Percentiles rank a stretch among this genome's conserved stretches.
Conservation (phyloP, 2,888 invertebrate genomes). For the Choristoneura rosaceana region DNA sequence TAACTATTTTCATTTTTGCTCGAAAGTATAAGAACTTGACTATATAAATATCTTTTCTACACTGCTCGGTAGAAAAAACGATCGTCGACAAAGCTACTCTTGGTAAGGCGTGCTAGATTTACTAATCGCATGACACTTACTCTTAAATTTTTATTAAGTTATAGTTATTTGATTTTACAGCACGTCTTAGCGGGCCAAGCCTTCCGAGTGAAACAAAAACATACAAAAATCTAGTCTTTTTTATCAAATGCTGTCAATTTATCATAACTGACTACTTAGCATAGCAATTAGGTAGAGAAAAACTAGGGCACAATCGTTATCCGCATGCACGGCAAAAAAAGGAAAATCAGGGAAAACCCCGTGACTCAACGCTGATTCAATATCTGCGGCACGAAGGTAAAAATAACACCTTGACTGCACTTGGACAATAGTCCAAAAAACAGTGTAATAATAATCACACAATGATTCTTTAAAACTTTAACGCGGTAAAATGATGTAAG, state of each 20-base stretch:
- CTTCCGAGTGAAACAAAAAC: too few relatives aligned
- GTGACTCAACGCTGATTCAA: slow-evolving; percentile 3
- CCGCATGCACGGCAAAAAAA: slow-evolving; percentile 11
- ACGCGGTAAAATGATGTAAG: too few relatives aligned
- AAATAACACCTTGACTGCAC: neutral
- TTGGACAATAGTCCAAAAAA: neutral
- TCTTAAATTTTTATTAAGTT: neutral
- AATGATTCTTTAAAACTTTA: too few relatives aligned
- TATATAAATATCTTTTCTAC: neutral
- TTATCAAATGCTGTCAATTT: neutral
- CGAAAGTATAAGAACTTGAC: too few relatives aligned
- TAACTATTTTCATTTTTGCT: too few relatives aligned
- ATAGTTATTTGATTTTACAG: too few relatives aligned
- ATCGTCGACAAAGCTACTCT: neutral
- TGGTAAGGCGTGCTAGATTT: neutral
- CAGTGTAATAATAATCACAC: neutral
- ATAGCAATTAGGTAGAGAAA: neutral
- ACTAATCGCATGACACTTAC: slow-evolving; percentile 20
- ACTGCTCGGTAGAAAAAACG: neutral
- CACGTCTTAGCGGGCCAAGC: too few relatives aligned
- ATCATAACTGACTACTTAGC: slow-evolving; percentile 15
- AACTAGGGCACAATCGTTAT: slow-evolving; percentile 10
- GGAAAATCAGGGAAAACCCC: slow-evolving; percentile 15
- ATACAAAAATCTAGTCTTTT: too few relatives aligned
- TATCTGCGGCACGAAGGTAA: neutral